These are phyloP conservation scores for Limnephilus auricula DNA, from an alignment of 2,888 invertebrate genomes.

Conservation along the genomic window DNA sequence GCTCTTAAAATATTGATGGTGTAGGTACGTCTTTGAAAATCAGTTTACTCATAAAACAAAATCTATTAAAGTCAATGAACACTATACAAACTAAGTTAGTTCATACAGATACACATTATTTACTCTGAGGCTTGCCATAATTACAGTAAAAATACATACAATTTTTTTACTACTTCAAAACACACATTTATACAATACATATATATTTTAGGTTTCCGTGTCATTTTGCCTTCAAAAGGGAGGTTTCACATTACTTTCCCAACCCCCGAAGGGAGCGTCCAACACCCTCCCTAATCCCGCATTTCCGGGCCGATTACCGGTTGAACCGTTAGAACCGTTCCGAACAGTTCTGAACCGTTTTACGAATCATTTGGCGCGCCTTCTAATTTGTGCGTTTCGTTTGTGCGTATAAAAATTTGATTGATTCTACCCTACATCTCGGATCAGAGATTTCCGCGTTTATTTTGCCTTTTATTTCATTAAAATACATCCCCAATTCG, in stretches of 20 bases:
- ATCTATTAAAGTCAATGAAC: no score
- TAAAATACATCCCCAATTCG: not conserved
- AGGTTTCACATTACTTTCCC: not conserved
- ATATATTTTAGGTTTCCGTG: no score
- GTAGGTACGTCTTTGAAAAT: not conserved
- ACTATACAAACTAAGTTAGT: no score
- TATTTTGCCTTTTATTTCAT: conserved; percentile 40
- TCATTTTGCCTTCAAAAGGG: not conserved
- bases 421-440: conserved; percentile 45
- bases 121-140: no score
- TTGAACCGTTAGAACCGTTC: not conserved
- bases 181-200: no score
- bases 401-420: conserved; percentile 59
- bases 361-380: conserved; percentile 59
- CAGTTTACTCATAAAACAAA: no score
- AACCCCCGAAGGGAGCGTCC: not conserved
- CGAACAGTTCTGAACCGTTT: conserved; percentile 35
- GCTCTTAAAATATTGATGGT: no score
- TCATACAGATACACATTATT: no score
- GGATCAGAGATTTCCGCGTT: conserved; percentile 7
- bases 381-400: conserved; percentile 56
- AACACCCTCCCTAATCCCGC: conserved; percentile 30
- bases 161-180: no score
- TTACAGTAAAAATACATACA: no score
- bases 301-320: conserved; percentile 55